Conservation (phyloP, 2,888 invertebrate genomes). For the Drosophila sordidapex region DNA sequence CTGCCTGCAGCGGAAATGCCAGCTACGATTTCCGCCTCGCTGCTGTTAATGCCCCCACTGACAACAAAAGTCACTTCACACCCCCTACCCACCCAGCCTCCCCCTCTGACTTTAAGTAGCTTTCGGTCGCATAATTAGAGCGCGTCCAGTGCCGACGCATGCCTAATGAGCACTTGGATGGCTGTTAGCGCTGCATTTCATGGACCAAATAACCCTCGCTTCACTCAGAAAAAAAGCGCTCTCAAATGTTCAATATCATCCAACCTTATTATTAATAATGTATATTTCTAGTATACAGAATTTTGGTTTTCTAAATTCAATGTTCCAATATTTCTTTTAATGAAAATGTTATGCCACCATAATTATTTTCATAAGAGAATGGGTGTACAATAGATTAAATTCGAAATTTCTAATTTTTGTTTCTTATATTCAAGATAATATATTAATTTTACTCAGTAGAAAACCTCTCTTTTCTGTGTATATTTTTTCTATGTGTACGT, state of each 20-base stretch:
- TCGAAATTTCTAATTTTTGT: neutral
- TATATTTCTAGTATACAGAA: neutral
- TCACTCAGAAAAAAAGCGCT: constrained; percentile 7
- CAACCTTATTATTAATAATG: neutral
- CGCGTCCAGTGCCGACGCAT: constrained; percentile 57
- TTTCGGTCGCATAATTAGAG: constrained; percentile 68
- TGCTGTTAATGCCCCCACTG: constrained; percentile 35
- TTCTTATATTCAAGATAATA: neutral
- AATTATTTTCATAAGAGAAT: neutral
- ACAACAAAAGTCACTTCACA: constrained; percentile 33
- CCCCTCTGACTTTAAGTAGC: neutral
- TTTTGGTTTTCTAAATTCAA: neutral
- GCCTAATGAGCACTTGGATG: constrained; percentile 66
- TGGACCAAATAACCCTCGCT: constrained; percentile 33
- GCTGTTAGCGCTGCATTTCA: constrained; percentile 66
- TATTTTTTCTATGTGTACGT: neutral
- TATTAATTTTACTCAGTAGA: neutral
- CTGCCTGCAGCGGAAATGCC: constrained; percentile 67
- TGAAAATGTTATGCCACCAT: neutral
- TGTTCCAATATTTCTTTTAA: neutral
- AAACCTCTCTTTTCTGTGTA: neutral
- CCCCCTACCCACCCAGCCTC: neutral
- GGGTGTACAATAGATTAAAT: neutral
- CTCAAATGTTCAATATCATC: neutral
- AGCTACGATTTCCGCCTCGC: constrained; percentile 61